phyloP scores from a whole-genome alignment of 2,888 invertebrate species.

The Petrolisthes cinctipes region DNA sequence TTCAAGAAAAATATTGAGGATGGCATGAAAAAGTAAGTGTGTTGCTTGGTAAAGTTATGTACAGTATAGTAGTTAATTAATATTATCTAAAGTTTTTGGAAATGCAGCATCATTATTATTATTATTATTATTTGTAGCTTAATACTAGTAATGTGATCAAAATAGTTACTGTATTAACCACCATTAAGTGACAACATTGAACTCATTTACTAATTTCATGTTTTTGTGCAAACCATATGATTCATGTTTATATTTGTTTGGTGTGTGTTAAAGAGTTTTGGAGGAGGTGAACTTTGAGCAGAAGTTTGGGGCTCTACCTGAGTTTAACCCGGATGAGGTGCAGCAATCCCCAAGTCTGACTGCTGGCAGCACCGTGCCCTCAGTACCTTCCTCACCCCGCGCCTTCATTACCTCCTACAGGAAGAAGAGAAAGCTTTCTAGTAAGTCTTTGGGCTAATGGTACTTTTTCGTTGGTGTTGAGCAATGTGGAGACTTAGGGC shows the following conservation, averaged over 20 bases:
- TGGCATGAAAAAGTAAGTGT: conserved; percentile 81
- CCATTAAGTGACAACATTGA: neutral
- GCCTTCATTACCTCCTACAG: conserved; percentile 71
- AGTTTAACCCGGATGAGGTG: conserved; percentile 92
- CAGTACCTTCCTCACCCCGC: conserved; percentile 70
- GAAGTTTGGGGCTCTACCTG: conserved; percentile 94
- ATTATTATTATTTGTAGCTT: too few relatives aligned
- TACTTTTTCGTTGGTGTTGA: too few relatives aligned
- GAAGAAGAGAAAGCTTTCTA: conserved; percentile 69
- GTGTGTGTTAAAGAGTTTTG: conserved; percentile 78
- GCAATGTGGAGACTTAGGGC: too few relatives aligned
- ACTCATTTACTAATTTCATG: neutral
- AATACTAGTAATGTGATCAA: too few relatives aligned
- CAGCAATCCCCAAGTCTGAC: conserved; percentile 48
- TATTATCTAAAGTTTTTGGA: too few relatives aligned
- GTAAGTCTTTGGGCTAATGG: conserved; percentile 42
- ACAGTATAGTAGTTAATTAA: too few relatives aligned
- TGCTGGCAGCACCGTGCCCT: conserved; percentile 40
- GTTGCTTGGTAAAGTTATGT: too few relatives aligned
- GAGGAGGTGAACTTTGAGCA: conserved; percentile 95
- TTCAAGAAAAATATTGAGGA: conserved; percentile 91
- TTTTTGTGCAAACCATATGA: too few relatives aligned
- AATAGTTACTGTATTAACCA: too few relatives aligned
- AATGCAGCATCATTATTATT: too few relatives aligned
- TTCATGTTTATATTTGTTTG: too few relatives aligned